A percentile compares a stretch with the other conserved stretches of the same genome.
Conservation (phyloP, 1,140 invertebrate genomes). For the Hydropsyche tenuis region DNA sequence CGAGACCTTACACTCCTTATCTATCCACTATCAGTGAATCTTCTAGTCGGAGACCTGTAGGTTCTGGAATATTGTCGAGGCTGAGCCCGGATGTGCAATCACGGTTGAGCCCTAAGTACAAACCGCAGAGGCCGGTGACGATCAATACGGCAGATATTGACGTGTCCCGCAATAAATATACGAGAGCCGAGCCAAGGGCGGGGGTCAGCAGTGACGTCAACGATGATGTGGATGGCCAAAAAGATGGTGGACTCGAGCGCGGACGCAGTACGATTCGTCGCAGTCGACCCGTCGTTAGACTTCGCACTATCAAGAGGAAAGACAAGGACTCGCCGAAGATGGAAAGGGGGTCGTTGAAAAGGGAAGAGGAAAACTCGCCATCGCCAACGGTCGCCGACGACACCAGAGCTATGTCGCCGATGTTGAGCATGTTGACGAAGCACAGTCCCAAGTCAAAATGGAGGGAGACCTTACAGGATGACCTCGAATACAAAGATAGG, state of each 20-base stretch:
- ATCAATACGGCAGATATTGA: slow-evolving; percentile 86
- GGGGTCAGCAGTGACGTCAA: background rate
- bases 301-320: slow-evolving; percentile 68
- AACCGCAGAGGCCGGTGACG: slow-evolving; percentile 62
- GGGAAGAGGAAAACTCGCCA: slow-evolving; percentile 40
- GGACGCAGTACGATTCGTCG: slow-evolving; percentile 69
- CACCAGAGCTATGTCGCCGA: background rate
- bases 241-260: slow-evolving; percentile 43
- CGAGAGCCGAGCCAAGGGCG: slow-evolving; percentile 52
- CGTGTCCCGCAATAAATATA: slow-evolving; percentile 71
- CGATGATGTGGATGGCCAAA: slow-evolving; percentile 49
- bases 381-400: slow-evolving; percentile 13
- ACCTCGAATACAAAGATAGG: slow-evolving; percentile 60
- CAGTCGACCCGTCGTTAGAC: slow-evolving; percentile 72
- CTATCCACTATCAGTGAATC: slow-evolving; percentile 76
- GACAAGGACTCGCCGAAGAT: slow-evolving; percentile 62
- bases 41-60: slow-evolving; percentile 53
- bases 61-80: slow-evolving; percentile 36
- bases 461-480: slow-evolving; percentile 68
- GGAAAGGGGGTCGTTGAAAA: slow-evolving; percentile 50
- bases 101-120: slow-evolving; percentile 47
- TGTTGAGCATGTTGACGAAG: slow-evolving; percentile 29
- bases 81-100: slow-evolving; percentile 46
- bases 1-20: slow-evolving; percentile 72
- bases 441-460: slow-evolving; percentile 55